Evolutionary conservation across 1,140 invertebrate genomes (phyloP).

Genomic region (Macrocentrus cingulum): DNA sequence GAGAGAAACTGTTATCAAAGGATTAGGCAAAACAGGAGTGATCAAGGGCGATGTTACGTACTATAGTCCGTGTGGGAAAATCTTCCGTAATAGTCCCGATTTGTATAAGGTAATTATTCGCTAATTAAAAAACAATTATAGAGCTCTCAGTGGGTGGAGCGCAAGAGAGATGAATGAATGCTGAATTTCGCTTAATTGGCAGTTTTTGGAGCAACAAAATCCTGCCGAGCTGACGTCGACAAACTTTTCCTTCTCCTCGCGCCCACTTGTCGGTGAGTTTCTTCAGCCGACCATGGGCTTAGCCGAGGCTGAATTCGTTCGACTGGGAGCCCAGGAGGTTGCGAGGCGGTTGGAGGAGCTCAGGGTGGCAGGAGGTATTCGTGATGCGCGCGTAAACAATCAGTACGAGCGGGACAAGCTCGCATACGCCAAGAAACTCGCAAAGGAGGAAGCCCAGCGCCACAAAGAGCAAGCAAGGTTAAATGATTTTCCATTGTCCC

Average conservation of each 20-base stretch:
- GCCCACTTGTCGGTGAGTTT: conserved; percentile 86
- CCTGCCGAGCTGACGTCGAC: conserved; percentile 75
- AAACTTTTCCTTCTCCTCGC: conserved; percentile 90
- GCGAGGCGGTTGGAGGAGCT: conserved; percentile 65
- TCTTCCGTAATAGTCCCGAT: conserved; percentile 74
- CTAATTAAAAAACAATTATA: neutral
- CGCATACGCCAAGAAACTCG: conserved; percentile 62
- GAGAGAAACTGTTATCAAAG: conserved; percentile 83
- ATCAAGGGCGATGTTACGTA: conserved; percentile 88
- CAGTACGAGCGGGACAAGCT: conserved; percentile 63
- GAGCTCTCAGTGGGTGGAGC: neutral
- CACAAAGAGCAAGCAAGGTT: conserved; percentile 65
- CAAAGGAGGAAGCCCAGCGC: conserved; percentile 61
- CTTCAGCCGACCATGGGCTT: conserved; percentile 65
- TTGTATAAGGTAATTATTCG: conserved; percentile 64
- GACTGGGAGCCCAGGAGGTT: conserved; percentile 58
- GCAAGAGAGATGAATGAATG: no score
- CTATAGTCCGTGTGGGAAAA: conserved; percentile 81
- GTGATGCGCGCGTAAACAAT: conserved; percentile 49
- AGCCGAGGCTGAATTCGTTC: conserved; percentile 55
- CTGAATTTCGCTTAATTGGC: conserved; percentile 31
- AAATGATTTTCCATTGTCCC: conserved; percentile 16
- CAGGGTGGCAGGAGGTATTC: conserved; percentile 50
- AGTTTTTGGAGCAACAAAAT: conserved; percentile 80
- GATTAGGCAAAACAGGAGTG: conserved; percentile 76